Evolutionary conservation across 1,140 invertebrate species (phyloP).

Genomic region (Riptortus pedestris): DNA sequence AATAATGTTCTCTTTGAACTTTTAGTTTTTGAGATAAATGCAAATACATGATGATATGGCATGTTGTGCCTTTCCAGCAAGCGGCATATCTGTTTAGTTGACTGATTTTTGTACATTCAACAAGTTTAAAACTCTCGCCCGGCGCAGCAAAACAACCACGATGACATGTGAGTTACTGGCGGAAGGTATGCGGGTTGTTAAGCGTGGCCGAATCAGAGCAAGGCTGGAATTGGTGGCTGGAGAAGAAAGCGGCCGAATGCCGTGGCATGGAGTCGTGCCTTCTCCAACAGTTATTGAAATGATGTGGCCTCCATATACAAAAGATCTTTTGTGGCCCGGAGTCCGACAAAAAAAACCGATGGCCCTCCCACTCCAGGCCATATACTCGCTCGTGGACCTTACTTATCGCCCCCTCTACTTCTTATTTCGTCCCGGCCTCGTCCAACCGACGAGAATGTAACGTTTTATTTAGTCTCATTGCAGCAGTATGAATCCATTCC

Average conservation of each 20-base stretch:
- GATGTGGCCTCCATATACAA: neutral
- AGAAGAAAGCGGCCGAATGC: neutral
- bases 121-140: neutral
- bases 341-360: neutral
- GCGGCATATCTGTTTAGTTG: no score
- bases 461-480: neutral
- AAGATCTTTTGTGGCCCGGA: neutral
- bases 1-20: no score
- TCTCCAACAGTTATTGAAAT: slow-evolving; percentile 8
- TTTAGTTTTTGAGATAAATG: no score
- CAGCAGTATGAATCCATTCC: neutral
- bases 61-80: no score
- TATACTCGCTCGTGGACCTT: neutral
- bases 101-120: no score
- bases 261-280: neutral
- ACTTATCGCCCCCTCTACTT: neutral
- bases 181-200: neutral
- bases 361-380: neutral
- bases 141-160: neutral
- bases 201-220: no score
- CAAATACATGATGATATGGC: no score
- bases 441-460: no score
- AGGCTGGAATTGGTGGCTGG: no score
- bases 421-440: no score
- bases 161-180: neutral